Evolutionary conservation across 1,140 invertebrate genomes (phyloP).

Genomic region (Dreissena rostriformis): DNA sequence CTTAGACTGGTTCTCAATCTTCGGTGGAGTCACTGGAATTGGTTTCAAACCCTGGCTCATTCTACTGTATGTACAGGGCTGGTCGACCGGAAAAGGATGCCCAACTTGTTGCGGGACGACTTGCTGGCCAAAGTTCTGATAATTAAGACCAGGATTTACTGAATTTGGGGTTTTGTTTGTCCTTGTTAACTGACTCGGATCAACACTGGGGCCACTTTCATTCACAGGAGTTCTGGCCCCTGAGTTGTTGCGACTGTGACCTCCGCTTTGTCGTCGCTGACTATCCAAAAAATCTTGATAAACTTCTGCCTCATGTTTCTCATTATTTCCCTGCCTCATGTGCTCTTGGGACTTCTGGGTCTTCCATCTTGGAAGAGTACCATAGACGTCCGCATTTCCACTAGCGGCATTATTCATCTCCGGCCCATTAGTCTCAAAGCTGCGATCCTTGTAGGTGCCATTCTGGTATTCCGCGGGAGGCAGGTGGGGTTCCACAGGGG

Average conservation of each 20-base stretch:
- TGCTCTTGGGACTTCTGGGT: constrained; percentile 53
- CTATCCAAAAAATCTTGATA: constrained; percentile 50
- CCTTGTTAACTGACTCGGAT: not conserved
- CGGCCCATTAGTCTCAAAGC: constrained; percentile 41
- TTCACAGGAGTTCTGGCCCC: constrained; percentile 49
- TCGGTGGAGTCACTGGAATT: constrained; percentile 43
- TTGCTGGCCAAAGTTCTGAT: not conserved
- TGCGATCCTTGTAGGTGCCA: constrained; percentile 18
- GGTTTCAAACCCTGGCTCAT: constrained; percentile 15
- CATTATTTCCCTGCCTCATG: constrained; percentile 41
- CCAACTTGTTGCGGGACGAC: not conserved
- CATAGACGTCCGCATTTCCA: constrained; percentile 51
- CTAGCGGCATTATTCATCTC: constrained; percentile 1
- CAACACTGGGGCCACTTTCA: constrained; percentile 28
- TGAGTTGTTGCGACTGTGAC: constrained; percentile 37
- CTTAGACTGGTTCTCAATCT: constrained; percentile 52
- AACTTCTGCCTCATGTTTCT: constrained; percentile 46
- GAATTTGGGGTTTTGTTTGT: not conserved
- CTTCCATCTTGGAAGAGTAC: constrained; percentile 48
- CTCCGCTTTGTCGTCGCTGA: constrained; percentile 47
- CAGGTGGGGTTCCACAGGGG: constrained; percentile 35
- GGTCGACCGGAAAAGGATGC: not conserved
- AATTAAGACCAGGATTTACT: not conserved
- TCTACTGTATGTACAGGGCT: not conserved
- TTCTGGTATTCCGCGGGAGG: constrained; percentile 24